Evolutionary conservation across 2,113 vertebrate genomes (phyloP), one percentile per base, ranked within the genome.

Genomic region (Uropsilus gracilis): DNA sequence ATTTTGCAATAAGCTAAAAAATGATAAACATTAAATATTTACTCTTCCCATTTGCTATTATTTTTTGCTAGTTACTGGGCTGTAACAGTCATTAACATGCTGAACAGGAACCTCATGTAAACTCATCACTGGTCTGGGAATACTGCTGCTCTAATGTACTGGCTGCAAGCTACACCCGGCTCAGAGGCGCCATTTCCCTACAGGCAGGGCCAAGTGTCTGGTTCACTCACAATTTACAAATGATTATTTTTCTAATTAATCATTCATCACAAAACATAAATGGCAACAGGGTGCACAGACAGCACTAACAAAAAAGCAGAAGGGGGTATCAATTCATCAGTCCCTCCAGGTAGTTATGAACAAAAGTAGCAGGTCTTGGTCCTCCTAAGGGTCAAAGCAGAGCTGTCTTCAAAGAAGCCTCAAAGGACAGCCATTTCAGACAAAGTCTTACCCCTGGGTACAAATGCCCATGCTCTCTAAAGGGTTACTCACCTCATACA

Each of bases 241-340:
- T 98, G 96, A 98, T 98, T 97, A 98, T 98, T 98, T 98, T 98
- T 98, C 97, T 98, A 99, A 99, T 99, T 98, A 99, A 98, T 98
- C 98, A 99, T 98, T 98, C 98, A 99, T 98, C 97, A 98, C 98
- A 98, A 98, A 98, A 96, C 97, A 98, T 97, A 98, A 98, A 98
- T 5, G 96, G 97, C 94, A 98, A 98, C 96, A 96, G 97, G 96
- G 98, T 98, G 96, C 97, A 97, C 98, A 98, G 96, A 96, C 83
- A 95, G 64, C 8, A 22, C 87, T 82, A 95, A 95, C 44, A 95
- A 98, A 92, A 88, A 89, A 71, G 72, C 89, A 94, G 95, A 94
- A 96, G 95, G 96, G 97, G 94, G 95, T 97, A 97, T 94, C 83
- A 92, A 98, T 98, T 97, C 97, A 98, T 98, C 98, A 98, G 77